phyloP scores from a whole-genome alignment of 2,888 invertebrate species.

The Ormyrus labotus region DNA sequence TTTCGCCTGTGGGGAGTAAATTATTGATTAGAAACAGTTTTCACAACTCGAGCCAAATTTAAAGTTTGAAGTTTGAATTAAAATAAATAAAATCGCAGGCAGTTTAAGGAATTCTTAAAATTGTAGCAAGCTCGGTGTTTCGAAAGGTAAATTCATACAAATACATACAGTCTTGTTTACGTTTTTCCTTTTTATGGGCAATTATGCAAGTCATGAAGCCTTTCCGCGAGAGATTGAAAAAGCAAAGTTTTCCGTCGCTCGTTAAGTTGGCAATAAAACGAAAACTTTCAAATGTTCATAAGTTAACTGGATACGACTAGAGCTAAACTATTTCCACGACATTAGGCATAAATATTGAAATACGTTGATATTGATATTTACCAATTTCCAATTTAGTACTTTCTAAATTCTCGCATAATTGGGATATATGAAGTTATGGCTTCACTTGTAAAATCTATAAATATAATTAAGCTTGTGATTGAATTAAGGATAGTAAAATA shows the following conservation, averaged over 20 bases:
- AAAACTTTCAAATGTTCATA: slow-evolving; percentile 26
- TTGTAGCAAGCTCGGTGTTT: neutral
- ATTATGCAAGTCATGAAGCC: slow-evolving; percentile 29
- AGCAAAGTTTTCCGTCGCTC: slow-evolving; percentile 40
- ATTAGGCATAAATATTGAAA: slow-evolving; percentile 5
- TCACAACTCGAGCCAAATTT: too few relatives aligned
- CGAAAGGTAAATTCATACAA: slow-evolving; percentile 27
- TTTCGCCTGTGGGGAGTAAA: too few relatives aligned
- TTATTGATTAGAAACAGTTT: too few relatives aligned
- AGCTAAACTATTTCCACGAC: neutral
- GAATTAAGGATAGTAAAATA: too few relatives aligned
- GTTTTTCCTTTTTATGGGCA: slow-evolving; percentile 19
- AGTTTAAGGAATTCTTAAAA: too few relatives aligned
- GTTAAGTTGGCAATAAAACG: slow-evolving; percentile 26
- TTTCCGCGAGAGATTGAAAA: slow-evolving; percentile 35
- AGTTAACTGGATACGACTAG: neutral
- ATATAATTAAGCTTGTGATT: neutral
- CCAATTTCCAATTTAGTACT: too few relatives aligned
- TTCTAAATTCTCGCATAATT: neutral
- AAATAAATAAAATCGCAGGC: too few relatives aligned
- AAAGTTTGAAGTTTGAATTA: too few relatives aligned
- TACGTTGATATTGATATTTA: neutral
- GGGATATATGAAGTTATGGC: neutral
- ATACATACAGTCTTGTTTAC: neutral
- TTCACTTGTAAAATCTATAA: neutral